These are phyloP conservation scores for Tromatobia lineatoria DNA, from an alignment of 2,888 invertebrate species.

Conservation along the genomic window DNA sequence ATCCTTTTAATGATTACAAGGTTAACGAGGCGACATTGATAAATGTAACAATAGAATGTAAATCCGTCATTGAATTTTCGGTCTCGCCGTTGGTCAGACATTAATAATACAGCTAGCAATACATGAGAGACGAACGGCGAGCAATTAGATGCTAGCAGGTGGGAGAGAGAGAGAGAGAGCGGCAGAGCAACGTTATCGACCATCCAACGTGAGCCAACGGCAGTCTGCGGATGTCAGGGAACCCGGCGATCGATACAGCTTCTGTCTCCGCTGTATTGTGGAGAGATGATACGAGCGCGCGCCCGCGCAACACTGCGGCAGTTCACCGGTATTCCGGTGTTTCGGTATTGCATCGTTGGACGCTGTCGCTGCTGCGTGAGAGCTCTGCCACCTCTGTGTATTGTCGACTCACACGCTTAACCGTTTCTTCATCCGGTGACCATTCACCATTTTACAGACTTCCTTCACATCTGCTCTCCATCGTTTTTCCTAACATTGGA, in stretches of 20 bases:
- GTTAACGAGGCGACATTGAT: neutral
- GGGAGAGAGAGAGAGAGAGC: slow-evolving; percentile 44
- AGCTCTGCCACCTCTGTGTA: neutral
- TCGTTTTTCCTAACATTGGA: neutral
- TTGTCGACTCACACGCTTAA: neutral
- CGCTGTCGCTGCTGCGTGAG: neutral
- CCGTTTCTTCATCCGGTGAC: slow-evolving; percentile 31
- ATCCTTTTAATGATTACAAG: neutral
- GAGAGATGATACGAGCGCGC: slow-evolving; percentile 10
- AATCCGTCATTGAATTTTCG: neutral
- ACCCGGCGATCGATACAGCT: slow-evolving; percentile 49
- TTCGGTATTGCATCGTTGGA: neutral
- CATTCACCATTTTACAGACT: slow-evolving; percentile 69
- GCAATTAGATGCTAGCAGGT: neutral
- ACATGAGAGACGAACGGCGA: neutral
- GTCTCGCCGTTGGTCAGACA: slow-evolving; percentile 1
- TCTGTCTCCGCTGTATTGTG: slow-evolving; percentile 28
- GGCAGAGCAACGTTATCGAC: slow-evolving; percentile 76
- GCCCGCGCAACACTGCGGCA: slow-evolving; percentile 6
- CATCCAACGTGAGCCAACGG: slow-evolving; percentile 79
- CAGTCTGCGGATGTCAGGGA: slow-evolving; percentile 32
- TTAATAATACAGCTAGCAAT: slow-evolving; percentile 10
- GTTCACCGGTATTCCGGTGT: neutral
- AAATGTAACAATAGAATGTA: neutral
- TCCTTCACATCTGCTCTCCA: neutral